A percentile compares a stretch with the other conserved stretches of the same genome.
phyloP scores from a whole-genome alignment of 2,113 vertebrate genomes.

The Aleadryas rufinucha region DNA sequence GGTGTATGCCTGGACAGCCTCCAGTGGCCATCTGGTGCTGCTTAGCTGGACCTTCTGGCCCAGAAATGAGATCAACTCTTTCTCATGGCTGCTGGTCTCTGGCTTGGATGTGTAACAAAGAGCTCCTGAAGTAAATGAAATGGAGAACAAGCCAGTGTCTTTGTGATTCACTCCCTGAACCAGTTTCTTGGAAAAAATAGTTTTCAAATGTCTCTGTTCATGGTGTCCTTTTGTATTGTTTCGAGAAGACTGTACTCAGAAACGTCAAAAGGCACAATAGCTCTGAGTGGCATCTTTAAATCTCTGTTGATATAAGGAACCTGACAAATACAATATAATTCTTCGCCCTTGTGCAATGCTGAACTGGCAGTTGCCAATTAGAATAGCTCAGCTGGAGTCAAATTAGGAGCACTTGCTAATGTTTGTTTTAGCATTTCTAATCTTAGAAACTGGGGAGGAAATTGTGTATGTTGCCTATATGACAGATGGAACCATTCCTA shows the following conservation, averaged over 20 bases:
- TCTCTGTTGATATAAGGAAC: not conserved
- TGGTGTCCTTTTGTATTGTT: not conserved
- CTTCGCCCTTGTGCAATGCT: not conserved
- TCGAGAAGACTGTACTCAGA: not conserved
- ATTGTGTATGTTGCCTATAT: not conserved
- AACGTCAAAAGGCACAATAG: not conserved
- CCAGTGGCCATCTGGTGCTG: constrained; percentile 21
- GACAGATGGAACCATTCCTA: not conserved
- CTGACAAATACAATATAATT: not conserved
- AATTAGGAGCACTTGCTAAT: not conserved
- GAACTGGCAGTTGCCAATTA: not conserved
- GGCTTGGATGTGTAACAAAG: not conserved
- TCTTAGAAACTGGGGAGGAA: not conserved
- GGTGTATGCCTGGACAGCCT: not conserved
- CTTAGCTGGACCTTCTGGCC: not conserved
- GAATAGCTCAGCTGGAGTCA: not conserved
- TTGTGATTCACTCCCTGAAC: not conserved
- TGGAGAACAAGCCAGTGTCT: not conserved
- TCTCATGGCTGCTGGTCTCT: not conserved
- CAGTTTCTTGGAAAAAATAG: not conserved
- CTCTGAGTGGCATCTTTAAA: not conserved
- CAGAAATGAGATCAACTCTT: not conserved
- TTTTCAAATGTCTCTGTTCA: not conserved
- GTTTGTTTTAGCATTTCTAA: not conserved
- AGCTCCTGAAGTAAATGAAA: not conserved